Percentiles rank a stretch among this genome's conserved stretches.
phyloP scores from a whole-genome alignment of 2,113 vertebrate species.

The Centropristis striata region DNA sequence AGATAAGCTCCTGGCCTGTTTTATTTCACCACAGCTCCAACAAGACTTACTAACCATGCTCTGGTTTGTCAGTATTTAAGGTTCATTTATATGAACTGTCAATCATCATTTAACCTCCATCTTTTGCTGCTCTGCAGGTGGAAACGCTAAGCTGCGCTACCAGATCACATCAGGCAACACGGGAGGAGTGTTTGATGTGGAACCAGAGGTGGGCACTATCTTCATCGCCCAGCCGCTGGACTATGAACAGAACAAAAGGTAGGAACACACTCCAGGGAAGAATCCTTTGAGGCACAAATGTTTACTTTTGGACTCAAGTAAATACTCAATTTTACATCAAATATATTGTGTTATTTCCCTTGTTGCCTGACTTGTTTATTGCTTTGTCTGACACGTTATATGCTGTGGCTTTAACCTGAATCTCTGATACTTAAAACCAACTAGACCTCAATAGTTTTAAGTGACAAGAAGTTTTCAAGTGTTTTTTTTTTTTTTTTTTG shows the following conservation, averaged over 20 bases:
- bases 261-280: neutral
- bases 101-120: neutral
- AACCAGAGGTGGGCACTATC: constrained; percentile 91
- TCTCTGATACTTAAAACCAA: neutral
- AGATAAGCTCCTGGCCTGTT: neutral
- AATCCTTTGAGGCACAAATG: neutral
- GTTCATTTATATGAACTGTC: neutral
- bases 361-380: neutral
- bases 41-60: neutral
- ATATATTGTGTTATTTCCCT: neutral
- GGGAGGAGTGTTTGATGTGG: constrained; percentile 89
- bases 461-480: too few species aligned
- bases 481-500: neutral
- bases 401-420: neutral
- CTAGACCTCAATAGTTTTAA: neutral
- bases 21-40: neutral
- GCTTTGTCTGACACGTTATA: neutral
- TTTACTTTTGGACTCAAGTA: neutral
- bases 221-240: constrained; percentile 90
- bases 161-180: constrained; percentile 92
- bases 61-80: neutral
- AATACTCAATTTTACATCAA: neutral
- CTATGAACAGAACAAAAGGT: constrained; percentile 89
- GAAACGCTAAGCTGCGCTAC: constrained; percentile 91
- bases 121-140: constrained; percentile 78